A percentile compares a stretch with the other conserved stretches of the same genome.
These are phyloP conservation scores for Aphelenchoides fujianensis DNA, from an alignment of 1,140 invertebrate species.

Conservation along the genomic window DNA sequence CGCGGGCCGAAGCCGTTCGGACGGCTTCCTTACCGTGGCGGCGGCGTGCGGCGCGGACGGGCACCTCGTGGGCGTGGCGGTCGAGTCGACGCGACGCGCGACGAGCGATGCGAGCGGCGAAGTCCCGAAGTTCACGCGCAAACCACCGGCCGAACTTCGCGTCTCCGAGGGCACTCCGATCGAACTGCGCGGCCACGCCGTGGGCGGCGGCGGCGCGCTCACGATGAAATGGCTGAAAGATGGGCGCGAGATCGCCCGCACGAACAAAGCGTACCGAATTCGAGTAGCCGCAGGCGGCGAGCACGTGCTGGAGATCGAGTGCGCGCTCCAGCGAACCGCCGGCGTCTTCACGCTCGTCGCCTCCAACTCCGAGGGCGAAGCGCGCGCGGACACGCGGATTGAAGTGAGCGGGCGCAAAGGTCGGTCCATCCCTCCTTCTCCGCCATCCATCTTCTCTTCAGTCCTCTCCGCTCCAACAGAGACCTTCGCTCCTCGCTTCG, in stretches of 20 bases:
- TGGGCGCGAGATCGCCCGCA: conserved; percentile 8
- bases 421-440: too few species aligned
- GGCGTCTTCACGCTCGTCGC: conserved; percentile 5
- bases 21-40: background rate
- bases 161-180: background rate
- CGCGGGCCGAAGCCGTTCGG: background rate
- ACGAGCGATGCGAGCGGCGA: background rate
- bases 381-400: conserved; percentile 3
- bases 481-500: conserved; percentile 8
- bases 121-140: conserved; percentile 9
- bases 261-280: conserved; percentile 8
- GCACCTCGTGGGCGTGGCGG: background rate
- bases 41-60: background rate
- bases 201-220: conserved; percentile 12
- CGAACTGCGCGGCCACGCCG: background rate
- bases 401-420: background rate
- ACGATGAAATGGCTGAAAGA: conserved; percentile 28
- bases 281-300: conserved; percentile 19
- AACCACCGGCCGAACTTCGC: conserved; percentile 4
- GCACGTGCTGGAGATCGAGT: conserved; percentile 18
- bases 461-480: too few species aligned
- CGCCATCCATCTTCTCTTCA: too few species aligned
- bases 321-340: conserved; percentile 15
- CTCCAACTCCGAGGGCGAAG: background rate
- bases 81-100: background rate